phyloP scores from a whole-genome alignment of 2,797 vertebrate genomes.

The Heterohyrax brucei region DNA sequence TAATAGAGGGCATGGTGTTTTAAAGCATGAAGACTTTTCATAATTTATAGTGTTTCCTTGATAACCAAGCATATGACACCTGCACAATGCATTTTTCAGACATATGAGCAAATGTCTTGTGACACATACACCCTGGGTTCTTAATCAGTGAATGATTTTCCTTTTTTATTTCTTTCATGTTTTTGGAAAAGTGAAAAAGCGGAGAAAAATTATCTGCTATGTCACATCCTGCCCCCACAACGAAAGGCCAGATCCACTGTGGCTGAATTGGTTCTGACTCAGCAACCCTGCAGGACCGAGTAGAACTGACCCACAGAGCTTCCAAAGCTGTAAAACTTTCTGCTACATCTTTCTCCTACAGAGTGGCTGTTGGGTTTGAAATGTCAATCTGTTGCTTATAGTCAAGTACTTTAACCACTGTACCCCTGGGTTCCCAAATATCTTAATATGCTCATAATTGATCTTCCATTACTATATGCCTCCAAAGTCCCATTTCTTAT shows the following conservation, averaged over 20 bases:
- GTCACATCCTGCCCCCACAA: too few species aligned
- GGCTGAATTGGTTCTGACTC: too few species aligned
- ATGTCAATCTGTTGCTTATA: too few species aligned
- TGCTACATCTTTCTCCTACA: too few species aligned
- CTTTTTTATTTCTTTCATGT: background rate
- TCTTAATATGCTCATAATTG: background rate
- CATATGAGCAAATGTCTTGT: background rate
- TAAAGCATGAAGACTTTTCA: background rate
- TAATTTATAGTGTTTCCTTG: background rate
- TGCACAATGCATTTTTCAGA: constrained; percentile 10
- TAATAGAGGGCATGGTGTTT: background rate
- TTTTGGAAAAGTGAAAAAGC: background rate
- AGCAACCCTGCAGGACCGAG: too few species aligned
- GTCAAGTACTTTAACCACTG: too few species aligned
- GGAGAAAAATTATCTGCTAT: background rate
- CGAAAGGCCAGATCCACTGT: too few species aligned
- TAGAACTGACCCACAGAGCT: too few species aligned
- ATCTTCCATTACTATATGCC: background rate
- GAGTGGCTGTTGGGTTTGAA: too few species aligned
- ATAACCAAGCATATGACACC: background rate
- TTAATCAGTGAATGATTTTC: background rate
- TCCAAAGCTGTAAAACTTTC: too few species aligned
- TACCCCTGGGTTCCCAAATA: background rate
- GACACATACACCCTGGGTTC: background rate
- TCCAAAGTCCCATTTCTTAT: background rate